Evolutionary conservation across 1,140 invertebrate species (phyloP), one percentile per base, ranked within the genome.

Genomic region (Drosophila arawakana): DNA sequence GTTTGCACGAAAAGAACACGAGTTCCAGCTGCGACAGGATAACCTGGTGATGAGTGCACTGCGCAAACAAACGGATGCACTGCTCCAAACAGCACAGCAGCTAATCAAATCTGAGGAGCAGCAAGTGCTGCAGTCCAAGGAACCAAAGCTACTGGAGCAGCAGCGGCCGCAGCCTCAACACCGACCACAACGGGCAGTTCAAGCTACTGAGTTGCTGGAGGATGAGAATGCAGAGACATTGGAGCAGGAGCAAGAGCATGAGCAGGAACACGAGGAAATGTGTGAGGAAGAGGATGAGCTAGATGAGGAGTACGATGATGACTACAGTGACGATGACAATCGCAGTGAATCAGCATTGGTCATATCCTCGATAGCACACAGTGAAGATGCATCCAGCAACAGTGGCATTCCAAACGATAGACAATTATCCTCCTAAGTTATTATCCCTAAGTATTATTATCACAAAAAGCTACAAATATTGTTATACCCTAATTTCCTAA

Each of bases 21-120:
- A 90, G 47, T 92, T 92, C 58, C 91, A 92, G 43, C 57, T 84
- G 52, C 78, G 73, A 11, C 91, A 92, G 46, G 91, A 92, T 37
- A 47, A 65, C 5, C 47, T 91, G 34, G 62, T 92, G 0, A 80
- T 92, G 81, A 60, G 68, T 52, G 76, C 91, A 0, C 65, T 92
- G 35, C 85, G 90, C 3, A 80, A 73, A 8, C 91, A 92, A 65
- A 84, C 84, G 15, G 57, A 82, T 9, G 58, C 50, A 8, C 57
- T 92, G 30, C 35, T 90, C 4, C 70, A 74, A 9, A 71, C 73
- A 8, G 80, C 85, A n/a, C 83, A 65, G 7, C 58, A 80, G 2
- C 66, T 86, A 1, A 13, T 79, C 3, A 7, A 18, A 35, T 5
- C 18, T 2, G 7, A 67, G 10, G 43, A 6, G n/a, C 8, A 25